Conservation (phyloP, 1,140 invertebrate species). For the Drosophila lini region DNA sequence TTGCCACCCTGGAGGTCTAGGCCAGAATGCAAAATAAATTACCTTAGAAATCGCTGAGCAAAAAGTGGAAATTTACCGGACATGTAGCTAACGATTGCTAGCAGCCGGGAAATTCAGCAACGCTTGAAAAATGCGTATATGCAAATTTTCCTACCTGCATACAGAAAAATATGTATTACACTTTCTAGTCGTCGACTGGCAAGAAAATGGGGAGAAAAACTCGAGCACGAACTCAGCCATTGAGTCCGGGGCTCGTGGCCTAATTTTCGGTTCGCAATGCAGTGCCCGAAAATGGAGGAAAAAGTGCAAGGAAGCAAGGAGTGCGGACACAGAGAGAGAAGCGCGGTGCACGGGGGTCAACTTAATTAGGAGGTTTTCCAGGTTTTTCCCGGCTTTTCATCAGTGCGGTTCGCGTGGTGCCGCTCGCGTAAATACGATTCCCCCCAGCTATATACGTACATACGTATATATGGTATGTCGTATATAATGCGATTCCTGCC, state of each 20-base stretch:
- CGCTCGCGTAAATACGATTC: conserved; percentile 40
- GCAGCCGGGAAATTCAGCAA: conserved; percentile 44
- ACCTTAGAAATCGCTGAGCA: conserved; percentile 47
- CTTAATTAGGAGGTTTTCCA: conserved; percentile 73
- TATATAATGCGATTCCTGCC: conserved; percentile 47
- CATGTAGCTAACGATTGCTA: conserved; percentile 64
- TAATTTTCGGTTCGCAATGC: conserved; percentile 50
- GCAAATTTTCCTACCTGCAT: conserved; percentile 60
- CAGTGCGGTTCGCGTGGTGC: conserved; percentile 26
- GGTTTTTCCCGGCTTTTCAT: conserved; percentile 49
- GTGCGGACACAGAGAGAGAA: neutral
- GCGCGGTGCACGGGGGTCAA: conserved; percentile 16
- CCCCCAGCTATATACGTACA: conserved; percentile 1
- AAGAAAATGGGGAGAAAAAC: conserved; percentile 38
- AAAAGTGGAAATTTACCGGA: conserved; percentile 52
- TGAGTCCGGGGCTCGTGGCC: conserved; percentile 43
- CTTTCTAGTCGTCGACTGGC: conserved; percentile 34
- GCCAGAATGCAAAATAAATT: conserved; percentile 68
- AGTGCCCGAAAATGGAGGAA: conserved; percentile 32
- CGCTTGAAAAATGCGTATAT: conserved; percentile 70
- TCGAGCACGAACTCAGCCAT: conserved; percentile 24
- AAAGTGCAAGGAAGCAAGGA: conserved; percentile 10
- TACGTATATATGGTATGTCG: conserved; percentile 9
- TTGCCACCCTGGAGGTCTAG: conserved; percentile 29
- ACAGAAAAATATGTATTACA: conserved; percentile 48